phyloP scores from a whole-genome alignment of 2,797 vertebrate species.

The Myioborus melanocephalus region DNA sequence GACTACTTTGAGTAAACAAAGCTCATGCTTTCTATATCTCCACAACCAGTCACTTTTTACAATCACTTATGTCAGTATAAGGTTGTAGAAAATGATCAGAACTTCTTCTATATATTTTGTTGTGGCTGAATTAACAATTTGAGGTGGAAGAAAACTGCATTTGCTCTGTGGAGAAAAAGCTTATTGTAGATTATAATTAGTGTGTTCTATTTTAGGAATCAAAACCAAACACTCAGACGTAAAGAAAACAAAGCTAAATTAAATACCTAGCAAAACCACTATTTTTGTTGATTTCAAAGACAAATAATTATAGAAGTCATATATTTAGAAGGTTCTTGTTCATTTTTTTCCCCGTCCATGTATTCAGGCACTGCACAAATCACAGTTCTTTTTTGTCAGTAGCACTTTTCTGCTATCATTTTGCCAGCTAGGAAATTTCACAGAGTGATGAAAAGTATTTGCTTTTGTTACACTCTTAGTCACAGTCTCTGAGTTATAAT shows the following conservation, averaged over 20 bases:
- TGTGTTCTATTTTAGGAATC: neutral
- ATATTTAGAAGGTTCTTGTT: neutral
- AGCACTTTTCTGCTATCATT: neutral
- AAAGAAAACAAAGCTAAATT: constrained; percentile 19
- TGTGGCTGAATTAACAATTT: neutral
- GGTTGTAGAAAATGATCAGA: neutral
- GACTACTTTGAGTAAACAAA: neutral
- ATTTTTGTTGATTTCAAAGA: neutral
- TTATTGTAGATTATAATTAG: neutral
- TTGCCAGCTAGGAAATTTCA: neutral
- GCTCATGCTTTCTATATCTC: neutral
- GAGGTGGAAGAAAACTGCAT: neutral
- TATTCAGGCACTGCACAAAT: neutral
- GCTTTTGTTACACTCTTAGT: neutral
- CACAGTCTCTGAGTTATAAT: neutral
- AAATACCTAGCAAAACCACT: constrained; percentile 15
- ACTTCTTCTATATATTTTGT: neutral
- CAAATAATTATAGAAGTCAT: neutral
- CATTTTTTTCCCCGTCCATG: rapidly evolving
- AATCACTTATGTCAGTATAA: neutral
- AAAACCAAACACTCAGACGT: neutral
- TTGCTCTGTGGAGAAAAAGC: neutral
- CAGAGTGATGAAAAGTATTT: neutral
- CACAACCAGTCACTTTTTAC: neutral
- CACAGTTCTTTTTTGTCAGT: neutral